A percentile compares a stretch with the other conserved stretches of the same genome.
phyloP scores from a whole-genome alignment of 2,113 vertebrate species.

The Columba livia region DNA sequence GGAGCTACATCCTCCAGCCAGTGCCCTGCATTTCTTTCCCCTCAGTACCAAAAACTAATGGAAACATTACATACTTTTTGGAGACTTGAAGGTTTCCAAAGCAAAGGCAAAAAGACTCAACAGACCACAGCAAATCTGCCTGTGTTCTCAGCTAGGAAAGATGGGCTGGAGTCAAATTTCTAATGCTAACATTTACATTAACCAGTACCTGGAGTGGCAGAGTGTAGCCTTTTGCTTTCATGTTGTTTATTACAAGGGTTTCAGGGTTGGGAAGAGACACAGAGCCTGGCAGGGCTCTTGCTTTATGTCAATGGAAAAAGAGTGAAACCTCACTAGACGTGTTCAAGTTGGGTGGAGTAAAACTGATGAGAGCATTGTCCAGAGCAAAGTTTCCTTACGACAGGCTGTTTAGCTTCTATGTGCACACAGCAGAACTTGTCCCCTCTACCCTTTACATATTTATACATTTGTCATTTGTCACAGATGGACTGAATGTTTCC shows the following conservation, averaged over 20 bases:
- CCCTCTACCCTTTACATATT: background rate
- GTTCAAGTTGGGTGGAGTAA: background rate
- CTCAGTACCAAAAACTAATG: background rate
- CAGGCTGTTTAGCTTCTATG: background rate
- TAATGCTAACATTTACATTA: slow-evolving; percentile 15
- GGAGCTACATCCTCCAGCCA: background rate
- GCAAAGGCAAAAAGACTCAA: background rate
- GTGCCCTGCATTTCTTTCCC: background rate
- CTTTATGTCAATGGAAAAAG: background rate
- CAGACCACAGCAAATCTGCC: background rate
- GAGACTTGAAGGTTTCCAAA: slow-evolving; percentile 21
- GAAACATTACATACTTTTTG: background rate
- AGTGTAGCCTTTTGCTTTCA: background rate
- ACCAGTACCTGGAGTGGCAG: background rate
- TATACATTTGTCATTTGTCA: background rate
- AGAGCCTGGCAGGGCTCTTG: background rate
- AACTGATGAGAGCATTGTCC: background rate
- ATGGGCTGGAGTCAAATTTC: background rate
- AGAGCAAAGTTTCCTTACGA: background rate
- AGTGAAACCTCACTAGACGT: background rate
- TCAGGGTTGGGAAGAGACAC: background rate
- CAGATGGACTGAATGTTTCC: background rate
- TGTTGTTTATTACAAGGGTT: background rate
- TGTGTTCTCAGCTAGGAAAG: background rate
- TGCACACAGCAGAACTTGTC: background rate